Conservation (phyloP, 2,888 invertebrate species). For the Drepana falcataria region DNA sequence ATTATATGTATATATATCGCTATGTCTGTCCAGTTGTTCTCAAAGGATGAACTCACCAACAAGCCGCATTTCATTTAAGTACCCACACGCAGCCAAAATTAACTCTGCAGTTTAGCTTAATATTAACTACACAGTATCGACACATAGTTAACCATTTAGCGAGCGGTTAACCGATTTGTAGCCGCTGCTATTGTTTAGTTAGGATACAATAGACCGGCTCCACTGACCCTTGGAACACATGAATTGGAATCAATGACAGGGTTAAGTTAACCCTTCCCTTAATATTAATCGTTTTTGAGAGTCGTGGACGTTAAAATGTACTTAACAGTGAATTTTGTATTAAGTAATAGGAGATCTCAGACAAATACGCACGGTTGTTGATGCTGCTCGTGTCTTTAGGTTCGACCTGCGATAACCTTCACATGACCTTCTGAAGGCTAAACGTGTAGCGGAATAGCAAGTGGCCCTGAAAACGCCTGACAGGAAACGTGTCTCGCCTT, state of each 20-base stretch:
- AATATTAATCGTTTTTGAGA: conserved; percentile 15
- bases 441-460: no score
- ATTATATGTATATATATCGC: no score
- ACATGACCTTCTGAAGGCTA: no score
- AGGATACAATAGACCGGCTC: conserved; percentile 17
- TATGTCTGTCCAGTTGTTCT: no score
- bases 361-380: no score
- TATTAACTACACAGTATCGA: neutral
- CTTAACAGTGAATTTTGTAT: conserved; percentile 6
- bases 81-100: neutral
- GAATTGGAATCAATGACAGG: conserved; percentile 12
- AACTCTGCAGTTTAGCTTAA: neutral
- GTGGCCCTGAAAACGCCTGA: no score
- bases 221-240: conserved; percentile 8
- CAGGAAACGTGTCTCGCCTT: no score
- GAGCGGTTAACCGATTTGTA: conserved; percentile 11
- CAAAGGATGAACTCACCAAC: no score
- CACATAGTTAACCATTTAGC: neutral
- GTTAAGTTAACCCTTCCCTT: conserved; percentile 9
- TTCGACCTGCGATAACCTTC: no score
- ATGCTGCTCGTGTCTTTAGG: no score
- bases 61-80: no score
- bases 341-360: neutral
- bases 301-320: conserved; percentile 5
- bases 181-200: conserved; percentile 14